Base-by-base conservation (phyloP, 2,888 invertebrate species). In the Hoplodrina blanda region DNA sequence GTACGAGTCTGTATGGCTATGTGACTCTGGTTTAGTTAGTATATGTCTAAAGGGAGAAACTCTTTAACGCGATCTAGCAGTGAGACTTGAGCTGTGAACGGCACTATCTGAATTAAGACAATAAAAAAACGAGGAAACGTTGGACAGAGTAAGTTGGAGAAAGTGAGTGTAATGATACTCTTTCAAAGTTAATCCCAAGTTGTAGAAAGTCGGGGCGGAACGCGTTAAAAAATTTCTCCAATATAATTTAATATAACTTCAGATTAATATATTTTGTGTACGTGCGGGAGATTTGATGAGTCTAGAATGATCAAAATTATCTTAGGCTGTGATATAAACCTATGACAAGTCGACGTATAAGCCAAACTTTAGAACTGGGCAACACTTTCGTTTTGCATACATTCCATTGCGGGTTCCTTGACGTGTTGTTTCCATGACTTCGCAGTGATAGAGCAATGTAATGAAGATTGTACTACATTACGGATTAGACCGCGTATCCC, bases 221-320 rank as follows among this genome's bases (percentile, higher is more conserved):
- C 60, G 71, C 67, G 71, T 69, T 78, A 70, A 62, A 62, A 20
- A 69, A 57, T 56, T 33, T 11, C 25, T 62, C 41, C 6, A 15
- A 62, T 46, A 73, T 82, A 61, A 65, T 66, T 68, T 50, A 61
- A 52, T 73, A 59, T 70, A 60, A 55, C 46, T 65, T 53, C 73
- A 76, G 62, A 81, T 78, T 78, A 81, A 85, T 83, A 80, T 83
- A 83, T 83, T 84, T 85, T 83, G 78, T 82, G 84, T 85, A 83
- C 65, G 64, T 50, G 53, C 63, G 80, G 50, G 62, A 64, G 64
- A 19, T 11, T 66, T 50, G 61, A 61, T 49, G 62, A 61, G 69
- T 76, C 65, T 73, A 69, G 68, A 78, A 66, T 76, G 72, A 83
- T 61, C 67, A 62, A 73, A 66, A 73, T 74, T 60, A 72, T 78